phyloP scores from a whole-genome alignment of 2,888 invertebrate species.

The Oxytorus armatus region DNA sequence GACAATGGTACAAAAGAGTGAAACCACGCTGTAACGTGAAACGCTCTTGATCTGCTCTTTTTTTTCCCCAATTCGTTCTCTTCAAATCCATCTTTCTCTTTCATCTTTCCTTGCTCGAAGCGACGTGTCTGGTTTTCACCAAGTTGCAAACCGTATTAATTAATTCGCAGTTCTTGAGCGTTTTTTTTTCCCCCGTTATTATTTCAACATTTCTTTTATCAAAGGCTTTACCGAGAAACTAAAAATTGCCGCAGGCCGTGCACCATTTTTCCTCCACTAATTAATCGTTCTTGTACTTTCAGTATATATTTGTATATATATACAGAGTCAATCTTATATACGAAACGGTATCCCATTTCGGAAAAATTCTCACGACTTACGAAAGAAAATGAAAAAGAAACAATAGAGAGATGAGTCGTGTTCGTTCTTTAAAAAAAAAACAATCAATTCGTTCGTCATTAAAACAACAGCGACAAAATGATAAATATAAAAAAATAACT shows the following conservation, averaged over 20 bases:
- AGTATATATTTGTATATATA: too few species aligned
- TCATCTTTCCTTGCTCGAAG: neutral
- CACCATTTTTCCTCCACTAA: slow-evolving; percentile 74
- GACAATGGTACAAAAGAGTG: neutral
- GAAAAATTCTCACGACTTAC: slow-evolving; percentile 7
- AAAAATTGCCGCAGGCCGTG: slow-evolving; percentile 70
- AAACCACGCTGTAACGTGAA: neutral
- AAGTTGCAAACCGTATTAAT: slow-evolving; percentile 32
- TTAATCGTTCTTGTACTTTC: slow-evolving; percentile 80
- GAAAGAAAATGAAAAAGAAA: neutral
- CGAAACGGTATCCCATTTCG: slow-evolving; percentile 23
- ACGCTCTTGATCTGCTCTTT: neutral
- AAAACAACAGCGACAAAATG: too few species aligned
- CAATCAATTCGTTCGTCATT: neutral
- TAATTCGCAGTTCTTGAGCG: slow-evolving; percentile 32
- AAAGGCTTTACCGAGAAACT: slow-evolving; percentile 35
- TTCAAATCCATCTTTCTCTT: neutral
- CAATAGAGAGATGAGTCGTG: neutral
- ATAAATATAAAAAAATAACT: neutral
- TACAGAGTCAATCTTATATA: too few species aligned
- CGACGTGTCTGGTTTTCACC: slow-evolving; percentile 10
- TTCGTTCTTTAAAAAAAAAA: neutral
- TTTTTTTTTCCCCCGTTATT: neutral
- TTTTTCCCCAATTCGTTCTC: neutral
- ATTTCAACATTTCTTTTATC: slow-evolving; percentile 5